Conservation (phyloP, 2,888 invertebrate species). For the Archips xylosteana region DNA sequence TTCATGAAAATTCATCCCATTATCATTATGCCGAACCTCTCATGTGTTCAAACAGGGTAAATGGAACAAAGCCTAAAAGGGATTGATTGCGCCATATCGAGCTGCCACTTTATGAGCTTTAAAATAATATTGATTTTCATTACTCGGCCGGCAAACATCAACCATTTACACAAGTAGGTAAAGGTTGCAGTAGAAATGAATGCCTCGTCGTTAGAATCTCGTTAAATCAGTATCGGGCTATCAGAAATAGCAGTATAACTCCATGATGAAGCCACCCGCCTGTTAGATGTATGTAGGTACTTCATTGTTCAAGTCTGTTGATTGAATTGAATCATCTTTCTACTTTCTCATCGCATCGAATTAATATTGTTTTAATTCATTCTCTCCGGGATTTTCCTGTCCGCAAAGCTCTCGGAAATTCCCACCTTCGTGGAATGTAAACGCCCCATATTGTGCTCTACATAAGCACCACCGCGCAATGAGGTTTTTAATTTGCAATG, state of each 20-base stretch:
- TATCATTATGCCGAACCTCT: conserved; percentile 15
- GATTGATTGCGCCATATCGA: conserved; percentile 6
- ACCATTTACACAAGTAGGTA: conserved; percentile 9
- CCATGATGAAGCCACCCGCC: neutral
- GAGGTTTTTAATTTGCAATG: neutral
- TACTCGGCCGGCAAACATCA: conserved; percentile 16
- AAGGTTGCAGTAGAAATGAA: conserved; percentile 24
- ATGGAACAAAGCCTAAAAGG: conserved; percentile 23
- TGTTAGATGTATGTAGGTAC: conserved; percentile 4
- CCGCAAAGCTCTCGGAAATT: conserved; percentile 2
- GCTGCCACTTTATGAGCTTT: conserved; percentile 19
- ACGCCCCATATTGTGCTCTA: neutral
- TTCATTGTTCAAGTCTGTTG: conserved; percentile 7
- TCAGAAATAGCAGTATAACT: neutral
- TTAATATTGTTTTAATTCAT: neutral
- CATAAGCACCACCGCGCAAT: neutral
- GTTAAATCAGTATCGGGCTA: conserved; percentile 50
- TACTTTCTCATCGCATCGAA: conserved; percentile 12
- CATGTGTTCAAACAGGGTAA: conserved; percentile 16
- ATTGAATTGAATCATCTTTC: conserved; percentile 11
- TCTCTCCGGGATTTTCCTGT: conserved; percentile 17
- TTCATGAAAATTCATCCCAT: neutral
- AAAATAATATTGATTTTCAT: conserved; percentile 30
- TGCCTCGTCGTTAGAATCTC: conserved; percentile 53
- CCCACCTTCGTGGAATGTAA: conserved; percentile 1